Percentiles rank a stretch among this genome's conserved stretches.
phyloP scores from a whole-genome alignment of 2,888 invertebrate genomes.

The Chrysopilus asiliformis region DNA sequence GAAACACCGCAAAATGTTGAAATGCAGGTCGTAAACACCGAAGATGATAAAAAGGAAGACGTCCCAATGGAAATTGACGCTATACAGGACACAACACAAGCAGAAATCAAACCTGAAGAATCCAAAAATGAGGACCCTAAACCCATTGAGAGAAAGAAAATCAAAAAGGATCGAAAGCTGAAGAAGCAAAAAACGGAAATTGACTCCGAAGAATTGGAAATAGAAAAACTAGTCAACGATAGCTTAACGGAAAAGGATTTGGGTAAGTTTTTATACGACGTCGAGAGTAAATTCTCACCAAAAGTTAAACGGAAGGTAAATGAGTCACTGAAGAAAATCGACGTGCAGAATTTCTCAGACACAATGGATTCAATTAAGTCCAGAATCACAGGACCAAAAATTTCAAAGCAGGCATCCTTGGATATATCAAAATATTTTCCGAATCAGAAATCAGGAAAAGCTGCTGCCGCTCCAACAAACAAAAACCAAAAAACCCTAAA shows the following conservation, averaged over 20 bases:
- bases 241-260: constrained; percentile 19
- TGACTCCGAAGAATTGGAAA: constrained; percentile 7
- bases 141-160: too few species aligned
- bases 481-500: constrained; percentile 34
- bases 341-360: constrained; percentile 30
- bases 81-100: too few species aligned
- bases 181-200: not conserved
- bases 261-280: constrained; percentile 24
- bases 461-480: constrained; percentile 22
- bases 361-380: constrained; percentile 33
- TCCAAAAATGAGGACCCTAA: not conserved
- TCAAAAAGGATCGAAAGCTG: not conserved
- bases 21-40: not conserved
- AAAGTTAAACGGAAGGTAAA: constrained; percentile 21
- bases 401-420: constrained; percentile 26
- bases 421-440: constrained; percentile 36
- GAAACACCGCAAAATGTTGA: not conserved
- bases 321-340: constrained; percentile 31
- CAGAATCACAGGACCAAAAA: constrained; percentile 28
- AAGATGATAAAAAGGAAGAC: not conserved
- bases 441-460: constrained; percentile 28
- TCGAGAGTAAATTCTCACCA: constrained; percentile 19
- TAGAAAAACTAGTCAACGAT: constrained; percentile 7
- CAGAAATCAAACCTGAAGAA: not conserved
- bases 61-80: not conserved